Evolutionary conservation across 2,888 invertebrate species (phyloP), one percentile per base, ranked within the genome.

Genomic region (Platypus cylindrus): DNA sequence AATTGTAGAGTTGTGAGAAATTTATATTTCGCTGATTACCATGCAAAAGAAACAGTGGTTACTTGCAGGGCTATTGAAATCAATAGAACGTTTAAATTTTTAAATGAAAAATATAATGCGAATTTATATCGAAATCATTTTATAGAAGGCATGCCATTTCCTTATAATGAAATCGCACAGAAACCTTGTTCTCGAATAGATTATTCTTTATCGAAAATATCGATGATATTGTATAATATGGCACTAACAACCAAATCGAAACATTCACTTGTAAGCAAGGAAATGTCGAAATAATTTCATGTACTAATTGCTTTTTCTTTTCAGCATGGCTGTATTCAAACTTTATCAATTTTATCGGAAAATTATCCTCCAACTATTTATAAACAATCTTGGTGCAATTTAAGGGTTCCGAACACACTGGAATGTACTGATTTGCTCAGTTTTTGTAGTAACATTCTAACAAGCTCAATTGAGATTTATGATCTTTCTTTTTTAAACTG

Each of bases 351-450:
- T 3, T 59, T 89, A 20, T 75, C 79, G 30, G 68, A 66, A 30
- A 62, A 62, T 14, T 87, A 77, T 61, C 67, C 74, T 0, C 78
- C 82, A 2, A 77, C 77, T 46, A 60, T 70, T 13, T 78, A 81
- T 53, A 62, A 67, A 5, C 67, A 66, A 13, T 72, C 80, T 0
- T 89, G 84, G 75, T 67, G 69, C 41, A 75, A 73, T 51, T 42
- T 45, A 34, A 37, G 35, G 17, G 24, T 26, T 9, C 17, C 31
- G 9, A 34, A 32, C 7, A 34, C 46, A 3, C 48, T 47, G 28
- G 49, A 47, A 36, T 48, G 51, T 9, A 49, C 52, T 11, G 60
- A 59, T 44, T 40, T 62, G 17, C 50, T 61, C 17, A 56, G 52
- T 37, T 47, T 59, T 13, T 58, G 55, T 24, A 45, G 65, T 22